These are phyloP conservation scores for Micromussa lordhowensis DNA, from an alignment of 92 coral and sea anemone species.

Conservation along the genomic window DNA sequence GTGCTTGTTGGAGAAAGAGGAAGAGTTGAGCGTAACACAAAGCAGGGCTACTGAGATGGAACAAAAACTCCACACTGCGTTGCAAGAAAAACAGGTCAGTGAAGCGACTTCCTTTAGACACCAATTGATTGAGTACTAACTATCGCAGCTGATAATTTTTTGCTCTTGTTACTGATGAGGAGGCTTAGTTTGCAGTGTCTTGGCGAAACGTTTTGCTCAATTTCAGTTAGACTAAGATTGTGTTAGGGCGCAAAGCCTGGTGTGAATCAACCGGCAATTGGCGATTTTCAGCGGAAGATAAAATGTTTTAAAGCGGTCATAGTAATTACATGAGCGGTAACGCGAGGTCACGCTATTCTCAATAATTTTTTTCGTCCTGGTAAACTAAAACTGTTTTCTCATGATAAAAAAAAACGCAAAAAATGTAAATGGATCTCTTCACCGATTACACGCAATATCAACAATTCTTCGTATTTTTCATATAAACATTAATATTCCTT, in stretches of 20 bases:
- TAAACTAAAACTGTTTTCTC: no score
- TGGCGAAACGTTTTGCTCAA: not conserved
- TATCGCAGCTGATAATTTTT: not conserved
- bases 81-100: slow-evolving; percentile 62
- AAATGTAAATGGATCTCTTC: no score
- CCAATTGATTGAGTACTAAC: not conserved
- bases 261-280: not conserved
- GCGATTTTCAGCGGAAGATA: not conserved
- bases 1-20: slow-evolving; percentile 43
- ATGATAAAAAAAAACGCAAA: no score
- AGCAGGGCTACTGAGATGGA: slow-evolving; percentile 51
- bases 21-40: slow-evolving; percentile 33
- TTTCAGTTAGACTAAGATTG: not conserved
- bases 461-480: no score
- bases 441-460: no score
- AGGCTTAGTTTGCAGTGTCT: not conserved
- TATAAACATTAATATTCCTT: no score
- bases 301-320: not conserved
- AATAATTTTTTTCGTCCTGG: no score
- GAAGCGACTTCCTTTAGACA: not conserved
- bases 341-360: not conserved
- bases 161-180: not conserved
- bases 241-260: not conserved
- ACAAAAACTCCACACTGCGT: slow-evolving; percentile 39
- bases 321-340: not conserved